Conservation (phyloP, 1,140 invertebrate species). For the Ceratoteleas bidentatus region DNA sequence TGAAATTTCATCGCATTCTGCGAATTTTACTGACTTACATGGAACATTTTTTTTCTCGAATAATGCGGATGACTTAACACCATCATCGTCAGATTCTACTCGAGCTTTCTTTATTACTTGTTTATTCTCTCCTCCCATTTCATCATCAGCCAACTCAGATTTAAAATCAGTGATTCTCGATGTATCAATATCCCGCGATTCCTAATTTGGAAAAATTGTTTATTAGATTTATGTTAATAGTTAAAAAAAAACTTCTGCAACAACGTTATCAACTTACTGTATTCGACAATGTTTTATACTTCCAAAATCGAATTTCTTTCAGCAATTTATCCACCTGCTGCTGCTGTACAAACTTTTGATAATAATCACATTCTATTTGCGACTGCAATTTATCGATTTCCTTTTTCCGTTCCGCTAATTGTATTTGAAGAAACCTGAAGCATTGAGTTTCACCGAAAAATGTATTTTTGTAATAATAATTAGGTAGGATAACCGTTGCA, state of each 20-base stretch:
- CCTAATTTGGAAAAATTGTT: not conserved
- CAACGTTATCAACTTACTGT: too few relatives aligned
- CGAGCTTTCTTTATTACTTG: not conserved
- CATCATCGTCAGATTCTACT: not conserved
- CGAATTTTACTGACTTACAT: not conserved
- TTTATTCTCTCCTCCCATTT: conserved; percentile 1
- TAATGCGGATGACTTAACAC: not conserved
- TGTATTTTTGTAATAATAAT: not conserved
- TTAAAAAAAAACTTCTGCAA: not conserved
- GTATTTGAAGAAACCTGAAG: conserved; percentile 70
- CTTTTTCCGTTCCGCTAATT: conserved; percentile 69
- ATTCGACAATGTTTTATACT: conserved; percentile 31
- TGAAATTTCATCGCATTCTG: not conserved
- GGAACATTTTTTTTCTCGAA: not conserved
- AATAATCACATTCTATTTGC: conserved; percentile 70
- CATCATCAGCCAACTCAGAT: not conserved
- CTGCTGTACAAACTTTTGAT: conserved; percentile 68
- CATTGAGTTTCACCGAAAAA: not conserved
- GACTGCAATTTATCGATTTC: conserved; percentile 68
- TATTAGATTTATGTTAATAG: not conserved
- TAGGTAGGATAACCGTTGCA: not conserved
- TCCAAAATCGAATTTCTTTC: conserved; percentile 71
- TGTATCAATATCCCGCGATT: not conserved
- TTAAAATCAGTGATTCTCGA: not conserved
- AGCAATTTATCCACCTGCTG: conserved; percentile 65